Evolutionary conservation across 2,113 vertebrate species (phyloP), one percentile per base, ranked within the genome.

Genomic region (Casuarius casuarius): DNA sequence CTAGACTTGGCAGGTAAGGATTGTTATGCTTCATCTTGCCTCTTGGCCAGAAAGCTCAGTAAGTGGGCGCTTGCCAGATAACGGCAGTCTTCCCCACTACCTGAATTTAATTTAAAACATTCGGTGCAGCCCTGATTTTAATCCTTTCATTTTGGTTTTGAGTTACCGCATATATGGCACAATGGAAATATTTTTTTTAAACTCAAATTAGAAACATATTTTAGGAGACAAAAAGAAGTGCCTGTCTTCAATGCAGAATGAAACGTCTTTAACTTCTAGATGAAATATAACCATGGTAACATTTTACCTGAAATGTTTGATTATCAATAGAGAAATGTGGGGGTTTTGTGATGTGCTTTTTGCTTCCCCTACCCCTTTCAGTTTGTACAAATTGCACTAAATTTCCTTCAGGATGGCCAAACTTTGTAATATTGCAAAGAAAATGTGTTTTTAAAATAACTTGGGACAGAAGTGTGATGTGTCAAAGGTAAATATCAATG

Each of bases 91-190:
- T 97, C 93, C 89, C 96, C 95, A 98, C 97, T 98, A 98, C 98
- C 98, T 98, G 98, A 97, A 97, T 97, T 97, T 98, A 98, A 98
- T 98, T 98, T 98, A 98, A 98, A 98, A 98, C 98, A 98, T 98
- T 98, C 98, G 98, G 92, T 58, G 91, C 95, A 90, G 95, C 89
- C 95, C 97, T 97, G 96, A 98, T 97, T 98, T 97, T 83, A 98
- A 97, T 97, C 97, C 98, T 98, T 98, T 98, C 98, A 98, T 97
- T 98, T 98, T 85, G 98, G 98, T 98, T 98, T 98, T 98, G 98
- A 95, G 96, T 98, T 98, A 98, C 98, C 73, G 52, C 96, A 92
- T 98, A 96, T 97, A 98, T 97, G 97, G 98, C 96, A 98, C 98
- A 98, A 98, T 98, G 98, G 98, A 98, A 98, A 98, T 98, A 96